Conservation (phyloP, 2,888 invertebrate species). For the Heteromurus nitidus region DNA sequence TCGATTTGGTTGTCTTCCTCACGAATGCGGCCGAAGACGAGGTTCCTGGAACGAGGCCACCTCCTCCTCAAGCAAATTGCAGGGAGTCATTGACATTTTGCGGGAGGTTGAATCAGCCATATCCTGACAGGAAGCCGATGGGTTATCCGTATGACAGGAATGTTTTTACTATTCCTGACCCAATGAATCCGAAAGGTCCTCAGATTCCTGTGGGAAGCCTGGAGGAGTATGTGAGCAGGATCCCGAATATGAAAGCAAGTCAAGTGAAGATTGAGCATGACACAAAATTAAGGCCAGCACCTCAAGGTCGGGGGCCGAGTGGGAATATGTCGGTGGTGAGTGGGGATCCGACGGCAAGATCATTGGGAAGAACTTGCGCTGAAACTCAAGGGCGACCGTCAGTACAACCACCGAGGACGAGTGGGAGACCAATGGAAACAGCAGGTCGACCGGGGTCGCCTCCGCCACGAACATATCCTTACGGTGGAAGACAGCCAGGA, state of each 20-base stretch:
- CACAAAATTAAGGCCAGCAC: neutral
- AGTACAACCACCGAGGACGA: no score
- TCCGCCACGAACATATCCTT: no score
- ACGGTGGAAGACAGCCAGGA: no score
- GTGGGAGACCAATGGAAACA: neutral
- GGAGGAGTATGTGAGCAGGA: conserved; percentile 53
- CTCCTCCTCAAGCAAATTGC: conserved; percentile 77
- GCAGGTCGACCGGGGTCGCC: neutral
- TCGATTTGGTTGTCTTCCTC: conserved; percentile 74
- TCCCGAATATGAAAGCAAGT: conserved; percentile 63
- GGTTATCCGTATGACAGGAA: conserved; percentile 33
- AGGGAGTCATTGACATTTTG: conserved; percentile 87
- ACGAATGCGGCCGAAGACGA: conserved; percentile 74
- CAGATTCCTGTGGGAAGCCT: conserved; percentile 48
- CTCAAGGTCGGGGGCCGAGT: conserved; percentile 28
- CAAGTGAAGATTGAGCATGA: conserved; percentile 46
- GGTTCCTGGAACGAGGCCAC: conserved; percentile 54
- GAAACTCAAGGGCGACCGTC: no score
- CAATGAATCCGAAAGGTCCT: conserved; percentile 48
- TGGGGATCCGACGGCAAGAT: neutral
- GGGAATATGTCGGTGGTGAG: neutral
- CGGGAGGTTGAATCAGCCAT: conserved; percentile 84
- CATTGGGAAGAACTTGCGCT: neutral
- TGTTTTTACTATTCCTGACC: conserved; percentile 37
- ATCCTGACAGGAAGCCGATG: conserved; percentile 89